Percentiles rank a stretch among this genome's conserved stretches.
phyloP scores from a whole-genome alignment of 2,888 invertebrate species.

The Suillia variegata region DNA sequence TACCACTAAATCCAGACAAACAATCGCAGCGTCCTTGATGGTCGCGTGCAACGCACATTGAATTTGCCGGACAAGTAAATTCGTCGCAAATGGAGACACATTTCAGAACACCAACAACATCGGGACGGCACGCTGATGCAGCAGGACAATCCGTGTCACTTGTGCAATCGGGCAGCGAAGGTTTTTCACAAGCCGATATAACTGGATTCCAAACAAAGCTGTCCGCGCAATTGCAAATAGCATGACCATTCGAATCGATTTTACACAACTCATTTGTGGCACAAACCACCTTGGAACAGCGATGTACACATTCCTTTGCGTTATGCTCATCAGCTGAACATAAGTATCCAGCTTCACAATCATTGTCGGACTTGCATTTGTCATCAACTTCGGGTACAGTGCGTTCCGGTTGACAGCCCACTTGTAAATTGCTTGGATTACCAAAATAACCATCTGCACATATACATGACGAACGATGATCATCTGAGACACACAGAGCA shows the following conservation, averaged over 20 bases:
- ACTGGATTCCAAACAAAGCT: conserved; percentile 85
- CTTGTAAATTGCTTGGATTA: conserved; percentile 78
- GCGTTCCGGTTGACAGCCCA: conserved; percentile 78
- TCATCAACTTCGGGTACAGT: conserved; percentile 64
- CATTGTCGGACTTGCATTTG: conserved; percentile 71
- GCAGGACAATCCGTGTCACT: conserved; percentile 73
- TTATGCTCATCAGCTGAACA: conserved; percentile 72
- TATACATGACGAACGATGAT: conserved; percentile 84
- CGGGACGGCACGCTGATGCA: conserved; percentile 77
- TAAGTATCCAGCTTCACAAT: conserved; percentile 74
- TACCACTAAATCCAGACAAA: conserved; percentile 80
- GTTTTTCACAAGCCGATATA: conserved; percentile 81
- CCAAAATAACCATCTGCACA: conserved; percentile 83
- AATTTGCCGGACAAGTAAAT: conserved; percentile 84
- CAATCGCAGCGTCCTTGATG: conserved; percentile 85
- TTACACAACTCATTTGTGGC: conserved; percentile 82
- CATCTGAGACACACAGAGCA: conserved; percentile 82
- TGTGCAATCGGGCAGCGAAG: conserved; percentile 82
- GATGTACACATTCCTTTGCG: conserved; percentile 73
- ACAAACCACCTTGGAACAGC: conserved; percentile 81
- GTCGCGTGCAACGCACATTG: conserved; percentile 75
- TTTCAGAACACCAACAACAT: conserved; percentile 82
- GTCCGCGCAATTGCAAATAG: conserved; percentile 79
- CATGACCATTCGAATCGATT: conserved; percentile 69
- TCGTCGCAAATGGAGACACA: conserved; percentile 79